Evolutionary conservation across 2,888 invertebrate species (phyloP).

Genomic region (Rambutsinella grinnellia): DNA sequence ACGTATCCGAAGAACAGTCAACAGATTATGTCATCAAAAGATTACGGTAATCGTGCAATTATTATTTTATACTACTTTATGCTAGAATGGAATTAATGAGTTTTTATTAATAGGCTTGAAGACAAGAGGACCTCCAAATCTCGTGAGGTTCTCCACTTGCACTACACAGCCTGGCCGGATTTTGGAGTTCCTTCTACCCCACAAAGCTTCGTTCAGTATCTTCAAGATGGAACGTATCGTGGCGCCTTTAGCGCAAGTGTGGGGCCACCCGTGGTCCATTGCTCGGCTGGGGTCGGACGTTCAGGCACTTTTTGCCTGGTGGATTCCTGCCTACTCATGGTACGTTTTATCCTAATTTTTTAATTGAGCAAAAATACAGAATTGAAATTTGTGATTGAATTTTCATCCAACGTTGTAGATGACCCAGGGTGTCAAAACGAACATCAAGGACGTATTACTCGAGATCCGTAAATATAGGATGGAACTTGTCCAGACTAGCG

Average conservation of each 20-base stretch:
- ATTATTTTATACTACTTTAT: neutral
- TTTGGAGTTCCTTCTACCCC: slow-evolving; percentile 93
- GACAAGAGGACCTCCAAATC: slow-evolving; percentile 75
- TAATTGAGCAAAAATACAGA: neutral
- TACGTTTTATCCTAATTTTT: slow-evolving; percentile 71
- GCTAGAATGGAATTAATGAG: neutral
- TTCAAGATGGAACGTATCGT: slow-evolving; percentile 80
- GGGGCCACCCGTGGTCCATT: slow-evolving; percentile 93
- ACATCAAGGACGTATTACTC: slow-evolving; percentile 83
- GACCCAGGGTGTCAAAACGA: slow-evolving; percentile 84
- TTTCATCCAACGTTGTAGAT: slow-evolving; percentile 74
- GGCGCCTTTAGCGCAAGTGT: slow-evolving; percentile 82
- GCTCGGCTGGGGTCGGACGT: slow-evolving; percentile 96
- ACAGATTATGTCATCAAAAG: slow-evolving; percentile 84
- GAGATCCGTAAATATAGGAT: slow-evolving; percentile 89
- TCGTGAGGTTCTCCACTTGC: slow-evolving; percentile 89
- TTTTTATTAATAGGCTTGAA: slow-evolving; percentile 74
- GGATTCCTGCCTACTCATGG: slow-evolving; percentile 90
- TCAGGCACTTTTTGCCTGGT: slow-evolving; percentile 97
- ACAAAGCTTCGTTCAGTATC: slow-evolving; percentile 84
- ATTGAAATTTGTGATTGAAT: neutral
- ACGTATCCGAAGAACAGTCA: slow-evolving; percentile 80
- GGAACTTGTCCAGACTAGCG: slow-evolving; percentile 96
- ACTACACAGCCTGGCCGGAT: slow-evolving; percentile 97
- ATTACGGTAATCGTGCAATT: slow-evolving; percentile 75